A percentile compares a stretch with the other conserved stretches of the same genome.
These are phyloP conservation scores for Forbesichthys agassizii DNA, from an alignment of 2,113 vertebrate genomes.

Conservation along the genomic window DNA sequence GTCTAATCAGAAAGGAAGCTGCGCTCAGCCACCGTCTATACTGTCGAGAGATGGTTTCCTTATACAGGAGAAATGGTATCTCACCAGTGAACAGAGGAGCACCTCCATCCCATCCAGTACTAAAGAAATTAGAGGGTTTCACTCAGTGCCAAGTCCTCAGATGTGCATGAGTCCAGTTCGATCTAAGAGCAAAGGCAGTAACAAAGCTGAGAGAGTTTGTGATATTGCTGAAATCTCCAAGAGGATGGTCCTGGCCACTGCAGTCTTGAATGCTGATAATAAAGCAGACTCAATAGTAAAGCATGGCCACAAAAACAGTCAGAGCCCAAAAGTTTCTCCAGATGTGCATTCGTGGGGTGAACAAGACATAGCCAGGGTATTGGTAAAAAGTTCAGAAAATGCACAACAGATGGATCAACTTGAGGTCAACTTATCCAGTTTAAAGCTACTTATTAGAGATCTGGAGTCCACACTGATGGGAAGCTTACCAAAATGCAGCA, in stretches of 20 bases:
- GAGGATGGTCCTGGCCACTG: slow-evolving; percentile 20
- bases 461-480: slow-evolving; percentile 66
- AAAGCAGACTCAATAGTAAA: slow-evolving; percentile 3
- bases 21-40: slow-evolving; percentile 12
- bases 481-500: slow-evolving; percentile 28
- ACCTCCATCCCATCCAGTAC: slow-evolving; percentile 2
- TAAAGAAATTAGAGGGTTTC: slow-evolving; percentile 37
- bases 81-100: slow-evolving; percentile 17
- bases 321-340: not conserved
- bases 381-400: slow-evolving; percentile 36
- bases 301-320: not conserved
- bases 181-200: slow-evolving; percentile 41
- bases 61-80: slow-evolving; percentile 22
- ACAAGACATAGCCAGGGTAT: not conserved
- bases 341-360: not conserved
- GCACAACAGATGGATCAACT: slow-evolving; percentile 65
- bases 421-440: slow-evolving; percentile 65
- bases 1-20: not conserved
- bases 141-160: slow-evolving; percentile 54
- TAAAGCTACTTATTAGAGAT: slow-evolving; percentile 70
- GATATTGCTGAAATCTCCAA: not conserved
- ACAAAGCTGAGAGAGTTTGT: not conserved
- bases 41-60: not conserved
- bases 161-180: slow-evolving; percentile 69
- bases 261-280: slow-evolving; percentile 15